Evolutionary conservation across 1,140 invertebrate genomes (phyloP), one percentile per base, ranked within the genome.

Genomic region (Drosophila nikananu): DNA sequence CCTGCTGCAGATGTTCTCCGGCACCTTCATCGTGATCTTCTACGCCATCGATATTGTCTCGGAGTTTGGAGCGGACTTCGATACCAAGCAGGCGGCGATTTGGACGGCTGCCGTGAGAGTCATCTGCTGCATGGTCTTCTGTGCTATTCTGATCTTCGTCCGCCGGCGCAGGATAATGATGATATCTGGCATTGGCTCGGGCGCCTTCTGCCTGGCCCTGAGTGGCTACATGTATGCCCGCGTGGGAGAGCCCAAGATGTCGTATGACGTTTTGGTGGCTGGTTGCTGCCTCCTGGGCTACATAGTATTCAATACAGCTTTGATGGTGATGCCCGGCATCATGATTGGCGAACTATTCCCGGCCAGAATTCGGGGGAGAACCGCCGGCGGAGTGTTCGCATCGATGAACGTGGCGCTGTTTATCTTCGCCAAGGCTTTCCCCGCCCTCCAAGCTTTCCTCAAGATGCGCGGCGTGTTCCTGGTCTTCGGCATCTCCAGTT

Each of bases 271-370:
- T 17, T 93, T 94, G 13, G 81, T 96, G 2, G 92, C 95, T 0
- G 94, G 94, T 0, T 75, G 91, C 0, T 94, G 95, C 59, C 92
- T 97, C 0, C 76, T 96, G 5, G 80, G 94, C 13, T 97, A 96
- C 80, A 95, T 96, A 3, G 95, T 94, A 2, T 94, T 95, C 55
- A 97, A 96, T 81, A 96, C 96, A 0, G 95, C 96, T n/a, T 94
- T 96, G 49, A 95, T 97, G 94, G 93, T 95, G 9, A 93, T 96
- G 46, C 96, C 96, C 0, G 95, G 95, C 25, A 94, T 96, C 21
- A 95, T 96, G 95, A 94, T 96, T 17, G 95, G 95, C 0, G 96
- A 97, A 92, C 93, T 97, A 5, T 94, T 96, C 3, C 96, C 96
- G 9, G 95, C 95, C 2, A 95, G 94, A 86, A 94, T 95, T 3